Evolutionary conservation across 2,888 invertebrate species (phyloP).

Genomic region (Trissolcus japonicus): DNA sequence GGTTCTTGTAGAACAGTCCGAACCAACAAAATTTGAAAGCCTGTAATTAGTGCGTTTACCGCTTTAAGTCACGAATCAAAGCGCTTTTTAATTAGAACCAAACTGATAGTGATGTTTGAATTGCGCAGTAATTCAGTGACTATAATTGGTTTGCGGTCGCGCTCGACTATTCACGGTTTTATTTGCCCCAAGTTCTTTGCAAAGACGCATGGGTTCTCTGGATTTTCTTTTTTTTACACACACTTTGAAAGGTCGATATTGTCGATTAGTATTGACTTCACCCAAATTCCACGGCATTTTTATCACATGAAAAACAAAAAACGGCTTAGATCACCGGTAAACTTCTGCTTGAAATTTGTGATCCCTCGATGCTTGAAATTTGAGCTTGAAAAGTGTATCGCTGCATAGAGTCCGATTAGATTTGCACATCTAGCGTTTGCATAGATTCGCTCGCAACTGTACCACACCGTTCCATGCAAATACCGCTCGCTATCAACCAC

Average conservation of each 20-base stretch:
- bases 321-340: background rate
- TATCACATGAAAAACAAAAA: background rate
- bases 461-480: background rate
- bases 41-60: constrained; percentile 32
- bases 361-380: constrained; percentile 31
- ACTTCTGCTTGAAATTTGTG: background rate
- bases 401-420: constrained; percentile 14
- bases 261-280: constrained; percentile 32
- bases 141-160: background rate
- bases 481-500: no score
- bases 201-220: background rate
- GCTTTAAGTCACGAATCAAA: constrained; percentile 27
- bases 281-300: constrained; percentile 58
- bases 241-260: background rate
- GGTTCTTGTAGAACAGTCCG: constrained; percentile 35
- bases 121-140: constrained; percentile 23
- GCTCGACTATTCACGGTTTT: constrained; percentile 1
- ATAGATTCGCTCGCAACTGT: constrained; percentile 6
- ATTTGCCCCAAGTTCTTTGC: background rate
- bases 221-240: no score
- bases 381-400: constrained; percentile 28
- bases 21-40: constrained; percentile 46
- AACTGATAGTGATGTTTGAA: constrained; percentile 35
- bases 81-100: constrained; percentile 19
- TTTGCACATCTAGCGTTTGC: constrained; percentile 34